Conservation (phyloP, 92 coral and sea anemone species). For the Zoanthus solanderi region DNA sequence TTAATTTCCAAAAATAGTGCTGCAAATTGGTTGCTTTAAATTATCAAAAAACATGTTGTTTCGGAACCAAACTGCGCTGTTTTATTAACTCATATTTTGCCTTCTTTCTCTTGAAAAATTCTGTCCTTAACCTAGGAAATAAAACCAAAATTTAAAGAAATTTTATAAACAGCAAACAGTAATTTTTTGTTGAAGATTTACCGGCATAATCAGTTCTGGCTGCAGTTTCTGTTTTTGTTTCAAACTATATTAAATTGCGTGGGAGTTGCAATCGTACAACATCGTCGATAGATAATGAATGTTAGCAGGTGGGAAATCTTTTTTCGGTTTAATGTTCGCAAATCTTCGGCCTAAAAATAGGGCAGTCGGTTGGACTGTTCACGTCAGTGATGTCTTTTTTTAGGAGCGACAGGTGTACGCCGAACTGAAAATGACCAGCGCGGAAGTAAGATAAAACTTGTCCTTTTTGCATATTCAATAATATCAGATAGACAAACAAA, state of each 20-base stretch:
- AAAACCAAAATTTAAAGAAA: not conserved
- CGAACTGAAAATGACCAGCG: slow-evolving; percentile 36
- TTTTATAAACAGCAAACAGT: not conserved
- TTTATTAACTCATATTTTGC: slow-evolving; percentile 14
- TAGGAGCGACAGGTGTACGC: slow-evolving; percentile 32
- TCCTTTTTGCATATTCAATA: not conserved
- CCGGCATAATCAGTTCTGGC: not conserved
- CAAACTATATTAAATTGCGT: slow-evolving; percentile 23
- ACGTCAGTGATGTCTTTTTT: slow-evolving; percentile 41
- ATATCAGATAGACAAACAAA: not conserved
- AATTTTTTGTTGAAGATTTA: not conserved
- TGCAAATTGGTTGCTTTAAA: slow-evolving; percentile 33
- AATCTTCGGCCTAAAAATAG: slow-evolving; percentile 47
- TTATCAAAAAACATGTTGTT: slow-evolving; percentile 37
- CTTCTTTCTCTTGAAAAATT: not conserved
- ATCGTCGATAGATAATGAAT: slow-evolving; percentile 26
- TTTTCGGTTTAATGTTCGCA: slow-evolving; percentile 38
- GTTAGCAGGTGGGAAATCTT: slow-evolving; percentile 43
- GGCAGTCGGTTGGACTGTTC: not conserved
- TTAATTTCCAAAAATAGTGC: slow-evolving; percentile 40
- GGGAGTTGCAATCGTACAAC: slow-evolving; percentile 30
- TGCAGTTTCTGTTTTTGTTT: not conserved
- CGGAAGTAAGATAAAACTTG: slow-evolving; percentile 20
- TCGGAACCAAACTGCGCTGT: slow-evolving; percentile 37
- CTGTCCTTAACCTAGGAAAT: not conserved